Base-by-base conservation (phyloP, 2,797 vertebrate genomes). In the Smutsia gigantea region DNA sequence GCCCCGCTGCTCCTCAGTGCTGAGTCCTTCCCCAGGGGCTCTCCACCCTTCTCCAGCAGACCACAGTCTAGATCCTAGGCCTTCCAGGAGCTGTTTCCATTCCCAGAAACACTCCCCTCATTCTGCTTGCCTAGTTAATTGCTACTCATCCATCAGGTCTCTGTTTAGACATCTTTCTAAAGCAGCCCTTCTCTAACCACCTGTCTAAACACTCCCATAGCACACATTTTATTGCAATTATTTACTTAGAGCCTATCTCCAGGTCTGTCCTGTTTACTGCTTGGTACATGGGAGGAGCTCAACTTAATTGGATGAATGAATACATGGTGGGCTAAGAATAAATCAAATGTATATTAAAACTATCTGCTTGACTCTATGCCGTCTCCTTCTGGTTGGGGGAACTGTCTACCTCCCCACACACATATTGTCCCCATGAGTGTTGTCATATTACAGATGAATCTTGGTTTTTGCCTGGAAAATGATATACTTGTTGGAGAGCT, bases 401-500 rank as follows among this genome's bases (percentile, higher is more conserved):
- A 63, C 34, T 69, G 31, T 57, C n/a, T 75, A 25, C 31, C 19
- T n/a, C 25, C 25, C 5, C 31, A 46, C 46, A 46, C 10, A 25
- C 0, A 9, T 46, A 29, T 34, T 37, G 55, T 59, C 13, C 37
- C 63, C 8, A 39, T 11, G 61, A 84, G 19, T 74, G 51, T 71
- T 5, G 7, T 71, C 53, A 85, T 57, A 42, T 42, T 72, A 90
- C 19, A 84, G 17, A 39, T 25, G 37, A 81, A 85, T 79, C 68
- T 85, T 64, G 59, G 19, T 42, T 69, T 87, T 68, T 55, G 37
- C 49, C 79, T 88, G 74, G 59, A 66, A 89, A 96, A 86, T 81
- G 29, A 78, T 61, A 87, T 18, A 91, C 7, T 77, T 92, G 85
- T 77, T n/a, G 5, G 57, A 79, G 31, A 90, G 27, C 17, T 93